Percentiles rank a stretch among this genome's conserved stretches.
Conservation (phyloP, 1,140 invertebrate genomes). For the Monomorium pharaonis region DNA sequence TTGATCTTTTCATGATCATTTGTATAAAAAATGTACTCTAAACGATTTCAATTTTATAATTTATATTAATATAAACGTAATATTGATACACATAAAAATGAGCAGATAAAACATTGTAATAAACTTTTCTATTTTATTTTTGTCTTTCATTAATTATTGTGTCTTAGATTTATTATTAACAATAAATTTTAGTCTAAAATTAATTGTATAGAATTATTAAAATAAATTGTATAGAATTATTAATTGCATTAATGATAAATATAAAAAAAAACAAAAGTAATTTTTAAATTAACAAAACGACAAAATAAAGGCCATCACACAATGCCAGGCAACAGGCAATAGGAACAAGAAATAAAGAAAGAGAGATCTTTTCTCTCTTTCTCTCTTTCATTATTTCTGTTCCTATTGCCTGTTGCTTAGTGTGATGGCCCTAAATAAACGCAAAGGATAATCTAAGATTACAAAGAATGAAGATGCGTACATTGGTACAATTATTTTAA, state of each 20-base stretch:
- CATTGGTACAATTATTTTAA: constrained; percentile 33
- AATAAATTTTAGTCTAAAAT: not conserved
- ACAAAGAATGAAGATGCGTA: not conserved
- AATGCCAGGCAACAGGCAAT: too few relatives aligned
- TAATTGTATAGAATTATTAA: not conserved
- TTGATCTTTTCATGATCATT: not conserved
- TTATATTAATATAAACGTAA: not conserved
- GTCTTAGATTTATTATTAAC: not conserved
- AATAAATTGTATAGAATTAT: not conserved
- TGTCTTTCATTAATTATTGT: not conserved
- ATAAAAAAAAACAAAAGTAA: not conserved
- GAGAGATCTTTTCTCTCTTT: too few relatives aligned
- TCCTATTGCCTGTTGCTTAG: too few relatives aligned
- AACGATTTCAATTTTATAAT: not conserved
- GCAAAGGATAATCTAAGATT: not conserved
- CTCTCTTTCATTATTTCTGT: too few relatives aligned
- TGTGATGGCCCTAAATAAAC: too few relatives aligned
- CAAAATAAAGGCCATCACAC: too few relatives aligned
- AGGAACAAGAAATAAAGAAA: too few relatives aligned
- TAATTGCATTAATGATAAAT: not conserved
- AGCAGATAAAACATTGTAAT: not conserved
- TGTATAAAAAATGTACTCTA: not conserved
- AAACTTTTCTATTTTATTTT: not conserved
- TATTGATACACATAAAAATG: not conserved
- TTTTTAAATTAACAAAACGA: too few relatives aligned